Conservation (phyloP, 2,797 vertebrate genomes). For the Notamacropus eugenii region DNA sequence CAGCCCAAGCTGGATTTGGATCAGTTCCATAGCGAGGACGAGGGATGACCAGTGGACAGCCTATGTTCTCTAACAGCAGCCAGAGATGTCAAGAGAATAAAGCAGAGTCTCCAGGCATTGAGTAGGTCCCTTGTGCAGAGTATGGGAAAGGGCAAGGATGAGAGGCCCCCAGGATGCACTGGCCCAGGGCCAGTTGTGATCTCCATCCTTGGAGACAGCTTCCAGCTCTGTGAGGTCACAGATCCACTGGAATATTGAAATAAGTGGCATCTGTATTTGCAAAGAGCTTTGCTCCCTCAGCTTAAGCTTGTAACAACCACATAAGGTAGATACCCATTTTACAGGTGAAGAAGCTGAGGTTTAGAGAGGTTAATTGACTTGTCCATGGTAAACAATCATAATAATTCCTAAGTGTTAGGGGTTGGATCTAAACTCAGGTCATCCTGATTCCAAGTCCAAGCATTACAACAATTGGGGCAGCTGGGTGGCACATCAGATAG, state of each 20-base stretch:
- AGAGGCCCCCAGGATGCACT: not conserved
- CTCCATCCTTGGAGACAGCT: not conserved
- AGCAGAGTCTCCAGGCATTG: accelerated
- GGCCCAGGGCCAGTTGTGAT: not conserved
- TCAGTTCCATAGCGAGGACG: not conserved
- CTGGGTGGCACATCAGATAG: not conserved
- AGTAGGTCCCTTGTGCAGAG: accelerated
- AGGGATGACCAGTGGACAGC: not conserved
- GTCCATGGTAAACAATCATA: not conserved
- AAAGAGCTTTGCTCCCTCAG: not conserved
- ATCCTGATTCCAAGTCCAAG: too few species aligned
- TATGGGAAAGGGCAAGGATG: accelerated
- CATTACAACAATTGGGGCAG: not conserved
- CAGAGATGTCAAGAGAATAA: not conserved
- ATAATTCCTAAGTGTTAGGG: not conserved
- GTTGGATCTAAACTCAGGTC: not conserved
- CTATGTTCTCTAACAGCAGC: not conserved
- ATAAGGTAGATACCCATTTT: not conserved
- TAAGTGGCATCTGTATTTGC: not conserved
- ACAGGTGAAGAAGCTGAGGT: not conserved
- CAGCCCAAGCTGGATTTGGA: not conserved
- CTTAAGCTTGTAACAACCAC: not conserved
- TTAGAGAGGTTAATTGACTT: not conserved
- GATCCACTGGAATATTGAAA: not conserved
- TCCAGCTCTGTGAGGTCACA: not conserved